Conservation (phyloP, 2,888 invertebrate species). For the Cabera pusaria region DNA sequence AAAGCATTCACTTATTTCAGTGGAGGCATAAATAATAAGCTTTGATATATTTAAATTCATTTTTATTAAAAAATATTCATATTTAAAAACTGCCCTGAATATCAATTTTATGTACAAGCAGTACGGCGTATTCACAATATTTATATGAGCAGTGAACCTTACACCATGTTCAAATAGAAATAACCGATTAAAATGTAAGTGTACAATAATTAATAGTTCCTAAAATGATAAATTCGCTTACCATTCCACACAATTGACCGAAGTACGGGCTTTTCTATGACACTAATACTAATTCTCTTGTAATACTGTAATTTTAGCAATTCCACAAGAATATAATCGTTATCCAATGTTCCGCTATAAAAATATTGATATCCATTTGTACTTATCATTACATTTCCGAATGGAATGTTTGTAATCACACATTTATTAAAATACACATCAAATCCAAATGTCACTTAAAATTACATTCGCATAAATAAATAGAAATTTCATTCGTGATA, state of each 20-base stretch:
- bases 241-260: constrained; percentile 28
- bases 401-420: constrained; percentile 80
- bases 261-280: constrained; percentile 41
- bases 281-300: constrained; percentile 64
- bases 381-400: constrained; percentile 77
- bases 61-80: constrained; percentile 79
- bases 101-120: constrained; percentile 42
- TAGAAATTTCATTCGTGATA: constrained; percentile 57
- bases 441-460: constrained; percentile 54
- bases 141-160: constrained; percentile 52
- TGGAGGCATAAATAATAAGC: constrained; percentile 14
- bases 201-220: constrained; percentile 49
- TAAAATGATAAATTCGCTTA: constrained; percentile 43
- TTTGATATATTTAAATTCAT: constrained; percentile 62
- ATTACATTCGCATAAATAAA: constrained; percentile 65
- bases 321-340: constrained; percentile 58
- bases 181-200: constrained; percentile 63
- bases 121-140: constrained; percentile 41
- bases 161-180: constrained; percentile 61
- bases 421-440: constrained; percentile 62
- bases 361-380: constrained; percentile 80
- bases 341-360: constrained; percentile 68
- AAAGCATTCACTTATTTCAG: background rate
- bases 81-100: constrained; percentile 65
- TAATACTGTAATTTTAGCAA: constrained; percentile 75